phyloP scores from a whole-genome alignment of 1,140 invertebrate species.

The Euglossa dilemma region DNA sequence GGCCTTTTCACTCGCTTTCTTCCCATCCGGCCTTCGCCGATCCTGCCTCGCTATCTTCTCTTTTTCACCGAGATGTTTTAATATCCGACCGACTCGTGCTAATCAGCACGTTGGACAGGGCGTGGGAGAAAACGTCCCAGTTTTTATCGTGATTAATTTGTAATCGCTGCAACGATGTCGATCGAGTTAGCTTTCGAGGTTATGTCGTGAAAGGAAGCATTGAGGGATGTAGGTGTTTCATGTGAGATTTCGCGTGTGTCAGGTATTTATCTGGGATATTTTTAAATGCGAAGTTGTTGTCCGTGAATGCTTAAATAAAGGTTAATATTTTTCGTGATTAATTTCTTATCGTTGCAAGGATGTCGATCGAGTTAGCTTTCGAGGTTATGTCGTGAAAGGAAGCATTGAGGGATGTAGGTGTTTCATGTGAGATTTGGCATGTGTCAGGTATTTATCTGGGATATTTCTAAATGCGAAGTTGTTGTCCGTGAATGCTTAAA shows the following conservation, averaged over 20 bases:
- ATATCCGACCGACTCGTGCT: neutral
- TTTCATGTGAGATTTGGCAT: too few relatives aligned
- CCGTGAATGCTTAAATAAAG: too few relatives aligned
- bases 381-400: too few relatives aligned
- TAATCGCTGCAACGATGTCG: neutral
- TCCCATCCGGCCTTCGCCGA: neutral
- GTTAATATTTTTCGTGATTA: conserved; percentile 7
- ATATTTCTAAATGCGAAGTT: too few relatives aligned
- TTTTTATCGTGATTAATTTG: conserved; percentile 13
- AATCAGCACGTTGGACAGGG: neutral
- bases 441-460: too few relatives aligned
- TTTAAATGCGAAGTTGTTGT: too few relatives aligned
- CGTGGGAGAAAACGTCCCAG: neutral
- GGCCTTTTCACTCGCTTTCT: neutral
- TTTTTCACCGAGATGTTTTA: neutral
- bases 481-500: too few relatives aligned
- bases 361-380: neutral
- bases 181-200: neutral
- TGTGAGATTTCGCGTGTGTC: too few relatives aligned
- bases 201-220: too few relatives aligned
- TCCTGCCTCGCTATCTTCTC: neutral
- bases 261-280: too few relatives aligned
- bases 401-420: too few relatives aligned
- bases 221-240: too few relatives aligned
- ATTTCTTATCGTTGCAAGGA: neutral